phyloP scores from a whole-genome alignment of 2,113 vertebrate genomes.

The Calypte anna region DNA sequence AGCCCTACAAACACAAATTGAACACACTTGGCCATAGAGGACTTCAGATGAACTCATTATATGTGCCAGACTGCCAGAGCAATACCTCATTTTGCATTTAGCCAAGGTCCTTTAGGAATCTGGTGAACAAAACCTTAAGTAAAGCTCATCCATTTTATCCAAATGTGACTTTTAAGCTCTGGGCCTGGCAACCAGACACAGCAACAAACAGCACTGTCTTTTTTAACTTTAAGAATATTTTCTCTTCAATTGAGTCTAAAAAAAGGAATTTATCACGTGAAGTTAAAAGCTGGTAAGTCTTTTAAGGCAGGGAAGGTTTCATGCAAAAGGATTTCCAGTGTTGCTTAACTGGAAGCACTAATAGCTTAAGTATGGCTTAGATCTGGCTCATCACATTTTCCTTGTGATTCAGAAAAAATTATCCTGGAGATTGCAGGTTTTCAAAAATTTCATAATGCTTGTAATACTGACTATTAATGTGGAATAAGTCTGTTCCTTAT shows the following conservation, averaged over 20 bases:
- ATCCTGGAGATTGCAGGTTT: slow-evolving; percentile 40
- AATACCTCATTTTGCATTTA: not conserved
- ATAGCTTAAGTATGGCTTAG: slow-evolving; percentile 27
- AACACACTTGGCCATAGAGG: not conserved
- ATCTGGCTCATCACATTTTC: slow-evolving; percentile 35
- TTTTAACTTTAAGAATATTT: not conserved
- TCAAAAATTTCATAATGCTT: not conserved
- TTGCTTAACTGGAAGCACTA: slow-evolving; percentile 52
- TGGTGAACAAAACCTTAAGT: not conserved
- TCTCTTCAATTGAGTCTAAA: not conserved
- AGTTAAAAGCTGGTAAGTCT: not conserved
- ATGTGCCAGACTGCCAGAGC: not conserved
- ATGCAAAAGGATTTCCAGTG: not conserved
- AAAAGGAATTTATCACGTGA: not conserved
- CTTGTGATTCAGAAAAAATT: slow-evolving; percentile 35
- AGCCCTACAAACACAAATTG: not conserved
- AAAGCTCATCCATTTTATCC: not conserved
- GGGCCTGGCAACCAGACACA: not conserved
- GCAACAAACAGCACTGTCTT: not conserved
- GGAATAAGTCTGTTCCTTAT: not conserved
- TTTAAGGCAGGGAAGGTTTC: not conserved
- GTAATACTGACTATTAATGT: not conserved
- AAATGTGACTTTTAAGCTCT: not conserved
- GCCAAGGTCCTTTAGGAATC: not conserved
- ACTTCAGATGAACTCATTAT: not conserved